A percentile compares a stretch with the other conserved stretches of the same genome.
These are phyloP conservation scores for Therioaphis trifolii DNA, from an alignment of 2,888 invertebrate species.

Conservation along the genomic window DNA sequence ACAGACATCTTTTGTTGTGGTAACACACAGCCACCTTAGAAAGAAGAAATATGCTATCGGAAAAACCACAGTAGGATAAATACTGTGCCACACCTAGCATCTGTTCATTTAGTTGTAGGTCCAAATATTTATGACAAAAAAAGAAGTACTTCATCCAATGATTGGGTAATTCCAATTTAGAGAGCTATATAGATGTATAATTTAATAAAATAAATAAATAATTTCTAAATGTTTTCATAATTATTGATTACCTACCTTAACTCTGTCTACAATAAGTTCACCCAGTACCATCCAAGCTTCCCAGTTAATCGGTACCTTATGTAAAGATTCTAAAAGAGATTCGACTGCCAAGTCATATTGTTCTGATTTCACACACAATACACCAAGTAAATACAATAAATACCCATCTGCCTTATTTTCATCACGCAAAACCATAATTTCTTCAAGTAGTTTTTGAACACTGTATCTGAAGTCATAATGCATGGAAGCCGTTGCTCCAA, in stretches of 20 bases:
- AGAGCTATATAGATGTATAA: constrained; percentile 68
- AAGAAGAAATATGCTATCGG: constrained; percentile 87
- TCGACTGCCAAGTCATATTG: constrained; percentile 82
- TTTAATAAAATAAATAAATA: not conserved
- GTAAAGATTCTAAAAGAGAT: constrained; percentile 82
- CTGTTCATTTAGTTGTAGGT: constrained; percentile 89
- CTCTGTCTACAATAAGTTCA: constrained; percentile 83
- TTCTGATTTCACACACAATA: constrained; percentile 88
- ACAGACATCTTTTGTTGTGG: constrained; percentile 87
- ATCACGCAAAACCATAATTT: not conserved
- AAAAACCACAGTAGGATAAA: constrained; percentile 83
- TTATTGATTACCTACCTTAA: constrained; percentile 71
- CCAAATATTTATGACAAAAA: constrained; percentile 87
- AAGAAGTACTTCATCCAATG: constrained; percentile 97
- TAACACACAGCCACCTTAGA: constrained; percentile 93
- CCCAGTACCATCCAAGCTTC: constrained; percentile 94
- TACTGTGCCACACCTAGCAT: constrained; percentile 85
- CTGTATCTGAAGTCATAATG: constrained; percentile 15
- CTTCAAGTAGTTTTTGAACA: not conserved
- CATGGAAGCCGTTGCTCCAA: constrained; percentile 53
- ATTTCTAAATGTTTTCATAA: no score
- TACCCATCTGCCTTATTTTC: constrained; percentile 84
- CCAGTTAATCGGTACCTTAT: constrained; percentile 88
- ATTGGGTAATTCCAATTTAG: constrained; percentile 74
- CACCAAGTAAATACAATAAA: constrained; percentile 87